A percentile compares a stretch with the other conserved stretches of the same genome.
Evolutionary conservation across 1,140 invertebrate species (phyloP).

Genomic region (Calosoma granatense): DNA sequence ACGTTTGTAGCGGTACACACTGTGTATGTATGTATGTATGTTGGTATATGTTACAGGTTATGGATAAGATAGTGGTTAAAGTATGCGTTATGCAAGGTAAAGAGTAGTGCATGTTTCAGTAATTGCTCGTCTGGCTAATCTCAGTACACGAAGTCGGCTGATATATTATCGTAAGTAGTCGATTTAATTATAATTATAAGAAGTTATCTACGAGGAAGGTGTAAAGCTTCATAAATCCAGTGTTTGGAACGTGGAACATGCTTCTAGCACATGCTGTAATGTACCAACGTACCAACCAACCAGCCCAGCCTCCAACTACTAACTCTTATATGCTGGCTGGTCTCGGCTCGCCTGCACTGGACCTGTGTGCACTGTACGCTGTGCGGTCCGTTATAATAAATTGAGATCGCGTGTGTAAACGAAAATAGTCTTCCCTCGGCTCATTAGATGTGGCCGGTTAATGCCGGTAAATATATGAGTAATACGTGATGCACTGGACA

Average conservation of each 20-base stretch:
- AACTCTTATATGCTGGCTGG: too few relatives aligned
- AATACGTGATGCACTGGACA: not conserved
- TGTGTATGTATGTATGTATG: too few relatives aligned
- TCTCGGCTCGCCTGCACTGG: too few relatives aligned
- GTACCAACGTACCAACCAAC: too few relatives aligned
- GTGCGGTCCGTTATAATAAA: slow-evolving; percentile 7
- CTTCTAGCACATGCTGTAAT: too few relatives aligned
- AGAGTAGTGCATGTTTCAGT: not conserved
- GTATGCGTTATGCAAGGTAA: too few relatives aligned
- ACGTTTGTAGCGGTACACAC: too few relatives aligned
- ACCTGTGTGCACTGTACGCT: not conserved
- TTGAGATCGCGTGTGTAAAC: slow-evolving; percentile 2
- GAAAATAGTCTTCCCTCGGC: not conserved
- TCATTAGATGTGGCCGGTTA: not conserved
- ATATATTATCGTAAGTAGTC: slow-evolving; percentile 9
- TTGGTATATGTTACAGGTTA: too few relatives aligned
- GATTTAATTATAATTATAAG: slow-evolving; percentile 7
- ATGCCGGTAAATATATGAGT: not conserved
- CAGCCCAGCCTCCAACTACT: too few relatives aligned
- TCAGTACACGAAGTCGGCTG: not conserved
- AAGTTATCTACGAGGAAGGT: slow-evolving; percentile 2
- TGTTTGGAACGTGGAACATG: not conserved
- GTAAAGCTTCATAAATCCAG: not conserved
- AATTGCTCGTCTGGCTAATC: not conserved
- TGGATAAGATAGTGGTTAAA: too few relatives aligned